Percentiles rank a stretch among this genome's conserved stretches.
Evolutionary conservation across 2,888 invertebrate species (phyloP).

Genomic region (Poecilobothrus nobilitatus): DNA sequence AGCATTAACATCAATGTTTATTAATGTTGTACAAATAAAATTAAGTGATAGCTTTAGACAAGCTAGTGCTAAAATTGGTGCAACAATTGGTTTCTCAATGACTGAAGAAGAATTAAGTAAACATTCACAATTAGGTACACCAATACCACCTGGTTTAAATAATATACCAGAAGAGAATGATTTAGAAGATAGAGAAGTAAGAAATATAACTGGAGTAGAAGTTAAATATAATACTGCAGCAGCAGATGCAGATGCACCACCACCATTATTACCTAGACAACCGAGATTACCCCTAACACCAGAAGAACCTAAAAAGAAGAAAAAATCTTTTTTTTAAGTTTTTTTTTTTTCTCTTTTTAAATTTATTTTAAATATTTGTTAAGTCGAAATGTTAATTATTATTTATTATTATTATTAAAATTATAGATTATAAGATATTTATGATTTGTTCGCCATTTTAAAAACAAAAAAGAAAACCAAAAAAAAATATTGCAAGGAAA

Average conservation of each 20-base stretch:
- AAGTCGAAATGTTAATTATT: slow-evolving; percentile 12
- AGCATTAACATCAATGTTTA: slow-evolving; percentile 93
- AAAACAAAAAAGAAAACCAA: too few relatives aligned
- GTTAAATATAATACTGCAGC: neutral
- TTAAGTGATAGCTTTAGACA: slow-evolving; percentile 72
- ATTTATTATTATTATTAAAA: neutral
- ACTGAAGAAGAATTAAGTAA: slow-evolving; percentile 55
- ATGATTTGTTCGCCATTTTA: neutral
- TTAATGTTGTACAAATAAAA: slow-evolving; percentile 87
- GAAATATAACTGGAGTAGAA: slow-evolving; percentile 23
- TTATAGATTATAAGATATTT: neutral
- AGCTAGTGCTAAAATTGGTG: slow-evolving; percentile 76
- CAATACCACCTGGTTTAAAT: slow-evolving; percentile 34
- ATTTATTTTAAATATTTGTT: slow-evolving; percentile 7
- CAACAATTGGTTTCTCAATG: slow-evolving; percentile 70
- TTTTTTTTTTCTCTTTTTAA: neutral
- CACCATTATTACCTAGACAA: slow-evolving; percentile 32
- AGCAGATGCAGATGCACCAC: slow-evolving; percentile 23
- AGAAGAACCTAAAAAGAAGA: slow-evolving; percentile 30
- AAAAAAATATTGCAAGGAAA: neutral
- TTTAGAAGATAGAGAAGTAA: slow-evolving; percentile 33
- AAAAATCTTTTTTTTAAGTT: slow-evolving; percentile 33
- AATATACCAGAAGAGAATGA: slow-evolving; percentile 31
- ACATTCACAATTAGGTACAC: slow-evolving; percentile 22
- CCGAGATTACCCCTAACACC: slow-evolving; percentile 24